Evolutionary conservation across 2,888 invertebrate species (phyloP).

Genomic region (Phengaris alcon): DNA sequence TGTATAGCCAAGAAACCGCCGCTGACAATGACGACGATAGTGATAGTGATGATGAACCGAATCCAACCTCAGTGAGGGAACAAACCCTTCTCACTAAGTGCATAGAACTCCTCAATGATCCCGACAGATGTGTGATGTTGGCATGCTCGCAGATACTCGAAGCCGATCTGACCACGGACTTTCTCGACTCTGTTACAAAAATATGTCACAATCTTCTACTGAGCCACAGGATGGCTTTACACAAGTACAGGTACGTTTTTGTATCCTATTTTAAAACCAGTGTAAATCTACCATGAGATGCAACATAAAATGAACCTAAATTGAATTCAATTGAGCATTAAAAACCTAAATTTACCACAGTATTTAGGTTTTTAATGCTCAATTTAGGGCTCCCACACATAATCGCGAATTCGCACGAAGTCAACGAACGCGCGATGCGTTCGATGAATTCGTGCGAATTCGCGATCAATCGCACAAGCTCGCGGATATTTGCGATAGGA

Average conservation of each 20-base stretch:
- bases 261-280: too few relatives aligned
- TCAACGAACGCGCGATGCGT: too few relatives aligned
- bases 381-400: too few relatives aligned
- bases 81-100: slow-evolving; percentile 75
- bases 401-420: too few relatives aligned
- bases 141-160: slow-evolving; percentile 75
- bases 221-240: slow-evolving; percentile 89
- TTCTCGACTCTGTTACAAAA: slow-evolving; percentile 84
- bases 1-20: slow-evolving; percentile 66
- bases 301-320: too few relatives aligned
- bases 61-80: slow-evolving; percentile 68
- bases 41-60: slow-evolving; percentile 77
- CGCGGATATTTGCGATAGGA: too few relatives aligned
- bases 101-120: slow-evolving; percentile 83
- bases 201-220: slow-evolving; percentile 91
- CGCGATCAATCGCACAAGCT: too few relatives aligned
- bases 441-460: too few relatives aligned
- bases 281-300: too few relatives aligned
- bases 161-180: slow-evolving; percentile 68
- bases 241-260: slow-evolving; percentile 86
- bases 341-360: too few relatives aligned
- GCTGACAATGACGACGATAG: slow-evolving; percentile 80
- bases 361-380: too few relatives aligned
- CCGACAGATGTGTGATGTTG: slow-evolving; percentile 60
- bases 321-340: too few relatives aligned